Percentiles rank a stretch among this genome's conserved stretches.
These are phyloP conservation scores for Drosophila anceps DNA, from an alignment of 2,888 invertebrate species.

Conservation along the genomic window DNA sequence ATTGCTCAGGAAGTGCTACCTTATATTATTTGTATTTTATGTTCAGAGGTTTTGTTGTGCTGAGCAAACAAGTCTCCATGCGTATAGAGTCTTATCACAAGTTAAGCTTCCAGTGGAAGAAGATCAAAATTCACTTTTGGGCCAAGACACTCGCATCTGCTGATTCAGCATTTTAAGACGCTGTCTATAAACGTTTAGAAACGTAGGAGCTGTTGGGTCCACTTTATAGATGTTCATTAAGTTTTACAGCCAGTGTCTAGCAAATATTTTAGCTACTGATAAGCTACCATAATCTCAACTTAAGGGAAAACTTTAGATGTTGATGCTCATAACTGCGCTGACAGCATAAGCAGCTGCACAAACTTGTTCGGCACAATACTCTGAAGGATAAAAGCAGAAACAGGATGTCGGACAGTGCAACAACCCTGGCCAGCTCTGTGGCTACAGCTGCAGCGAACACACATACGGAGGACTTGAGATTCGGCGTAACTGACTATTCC, in stretches of 20 bases:
- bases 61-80: neutral
- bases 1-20: neutral
- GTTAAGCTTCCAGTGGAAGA: neutral
- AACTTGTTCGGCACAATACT: neutral
- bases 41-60: neutral
- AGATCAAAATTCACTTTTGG: neutral
- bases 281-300: constrained; percentile 46
- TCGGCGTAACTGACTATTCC: constrained; percentile 86
- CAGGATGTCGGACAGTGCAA: constrained; percentile 37
- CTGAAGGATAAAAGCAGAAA: neutral
- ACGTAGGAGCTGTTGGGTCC: constrained; percentile 9
- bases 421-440: constrained; percentile 28
- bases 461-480: constrained; percentile 62
- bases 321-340: constrained; percentile 26
- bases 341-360: constrained; percentile 37
- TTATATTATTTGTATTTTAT: neutral
- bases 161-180: constrained; percentile 1
- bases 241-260: constrained; percentile 43
- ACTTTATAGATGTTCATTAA: constrained; percentile 40
- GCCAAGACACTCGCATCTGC: neutral
- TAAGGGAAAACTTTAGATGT: constrained; percentile 35
- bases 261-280: constrained; percentile 55
- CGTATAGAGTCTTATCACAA: neutral
- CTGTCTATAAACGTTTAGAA: constrained; percentile 6
- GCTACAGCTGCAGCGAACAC: constrained; percentile 3